phyloP scores from a whole-genome alignment of 1,140 invertebrate species.

The Dendrolimus punctatus region DNA sequence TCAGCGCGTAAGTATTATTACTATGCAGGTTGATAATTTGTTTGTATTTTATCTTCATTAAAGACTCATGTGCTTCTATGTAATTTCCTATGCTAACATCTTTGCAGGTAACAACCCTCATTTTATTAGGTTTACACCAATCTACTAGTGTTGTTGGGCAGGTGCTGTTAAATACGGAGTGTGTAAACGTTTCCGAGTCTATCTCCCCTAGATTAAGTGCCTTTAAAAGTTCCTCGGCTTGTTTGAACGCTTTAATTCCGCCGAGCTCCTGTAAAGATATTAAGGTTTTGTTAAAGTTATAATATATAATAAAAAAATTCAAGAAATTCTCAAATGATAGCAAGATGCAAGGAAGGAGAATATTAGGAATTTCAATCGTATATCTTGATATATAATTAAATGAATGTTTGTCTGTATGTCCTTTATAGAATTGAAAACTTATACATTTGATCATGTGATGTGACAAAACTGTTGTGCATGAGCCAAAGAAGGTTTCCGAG shows the following conservation, averaged over 20 bases:
- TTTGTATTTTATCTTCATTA: conserved; percentile 68
- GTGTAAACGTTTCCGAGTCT: conserved; percentile 66
- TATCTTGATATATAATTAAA: too few relatives aligned
- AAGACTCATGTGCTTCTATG: conserved; percentile 73
- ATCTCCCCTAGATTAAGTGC: conserved; percentile 63
- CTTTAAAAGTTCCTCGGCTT: conserved; percentile 64
- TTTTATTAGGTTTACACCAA: conserved; percentile 67
- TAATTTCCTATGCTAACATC: conserved; percentile 71
- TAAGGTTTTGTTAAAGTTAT: conserved; percentile 1
- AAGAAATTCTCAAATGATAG: too few relatives aligned
- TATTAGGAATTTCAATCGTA: too few relatives aligned
- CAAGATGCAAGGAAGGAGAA: too few relatives aligned
- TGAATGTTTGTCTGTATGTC: too few relatives aligned
- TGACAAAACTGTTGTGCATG: too few relatives aligned
- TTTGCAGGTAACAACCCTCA: conserved; percentile 72
- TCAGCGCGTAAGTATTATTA: conserved; percentile 69
- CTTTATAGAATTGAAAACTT: too few relatives aligned
- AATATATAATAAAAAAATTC: conserved; percentile 1
- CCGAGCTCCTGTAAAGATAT: conserved; percentile 65
- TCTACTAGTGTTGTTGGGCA: conserved; percentile 70
- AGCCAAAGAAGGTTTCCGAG: too few relatives aligned
- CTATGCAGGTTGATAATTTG: conserved; percentile 65
- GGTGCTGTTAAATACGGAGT: conserved; percentile 70
- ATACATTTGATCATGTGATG: too few relatives aligned
- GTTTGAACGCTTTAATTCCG: conserved; percentile 65